A percentile compares a stretch with the other conserved stretches of the same genome.
Evolutionary conservation across 2,113 vertebrate species (phyloP).

Genomic region (Cettia cetti): DNA sequence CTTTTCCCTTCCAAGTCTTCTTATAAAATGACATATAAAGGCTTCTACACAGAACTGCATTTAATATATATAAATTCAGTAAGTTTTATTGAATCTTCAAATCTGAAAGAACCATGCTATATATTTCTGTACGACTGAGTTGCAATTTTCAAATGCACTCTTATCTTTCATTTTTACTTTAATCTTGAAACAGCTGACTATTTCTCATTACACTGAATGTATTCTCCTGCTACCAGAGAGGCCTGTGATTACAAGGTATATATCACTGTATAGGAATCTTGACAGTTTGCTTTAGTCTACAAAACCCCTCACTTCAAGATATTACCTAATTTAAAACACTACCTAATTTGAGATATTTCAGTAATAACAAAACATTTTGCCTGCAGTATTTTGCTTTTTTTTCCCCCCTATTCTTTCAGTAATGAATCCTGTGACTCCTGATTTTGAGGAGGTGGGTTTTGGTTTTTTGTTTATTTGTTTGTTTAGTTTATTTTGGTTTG

Average conservation of each 20-base stretch:
- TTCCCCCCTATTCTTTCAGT: background rate
- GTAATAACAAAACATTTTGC: background rate
- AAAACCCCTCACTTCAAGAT: background rate
- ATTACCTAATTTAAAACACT: background rate
- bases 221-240: background rate
- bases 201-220: background rate
- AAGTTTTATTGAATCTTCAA: background rate
- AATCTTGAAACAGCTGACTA: slow-evolving; percentile 13
- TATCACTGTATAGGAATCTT: background rate
- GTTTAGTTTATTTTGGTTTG: background rate
- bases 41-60: background rate
- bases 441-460: background rate
- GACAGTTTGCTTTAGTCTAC: slow-evolving; percentile 1
- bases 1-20: background rate
- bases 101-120: background rate
- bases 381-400: background rate
- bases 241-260: background rate
- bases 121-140: background rate
- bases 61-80: background rate
- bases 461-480: background rate
- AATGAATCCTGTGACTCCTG: background rate
- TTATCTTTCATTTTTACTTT: background rate
- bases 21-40: background rate
- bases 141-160: background rate
- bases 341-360: background rate